Percentiles rank a stretch among this genome's conserved stretches.
These are phyloP conservation scores for Macrotrachela quadricornifera DNA, from an alignment of 1,140 invertebrate species.

Conservation along the genomic window DNA sequence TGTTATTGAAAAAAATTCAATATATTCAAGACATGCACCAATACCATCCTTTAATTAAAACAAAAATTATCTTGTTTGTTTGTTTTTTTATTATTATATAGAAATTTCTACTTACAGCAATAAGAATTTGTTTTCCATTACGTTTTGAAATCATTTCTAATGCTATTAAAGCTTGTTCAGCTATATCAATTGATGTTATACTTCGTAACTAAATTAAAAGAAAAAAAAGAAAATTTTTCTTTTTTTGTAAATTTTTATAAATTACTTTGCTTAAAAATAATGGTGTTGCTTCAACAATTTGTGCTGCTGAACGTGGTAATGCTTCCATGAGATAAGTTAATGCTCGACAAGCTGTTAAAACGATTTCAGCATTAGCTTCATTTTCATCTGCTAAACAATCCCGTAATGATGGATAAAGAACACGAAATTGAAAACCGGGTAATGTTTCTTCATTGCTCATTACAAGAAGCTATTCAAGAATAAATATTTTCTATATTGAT, in stretches of 20 bases:
- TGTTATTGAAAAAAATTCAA: conserved; percentile 83
- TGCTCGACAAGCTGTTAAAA: conserved; percentile 93
- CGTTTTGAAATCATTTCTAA: conserved; percentile 83
- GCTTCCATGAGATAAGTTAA: conserved; percentile 99
- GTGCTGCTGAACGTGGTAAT: conserved; percentile 72
- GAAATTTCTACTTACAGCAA: conserved; percentile 41
- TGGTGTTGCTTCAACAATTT: conserved; percentile 85
- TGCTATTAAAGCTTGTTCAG: conserved; percentile 82
- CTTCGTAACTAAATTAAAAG: too few relatives aligned
- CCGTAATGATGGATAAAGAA: conserved; percentile 53
- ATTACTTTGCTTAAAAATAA: conserved; percentile 48
- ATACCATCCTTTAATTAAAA: conserved; percentile 35
- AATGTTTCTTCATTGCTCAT: conserved; percentile 99
- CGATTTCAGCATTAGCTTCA: conserved; percentile 81
- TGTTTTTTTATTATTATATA: too few relatives aligned
- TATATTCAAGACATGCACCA: conserved; percentile 71
- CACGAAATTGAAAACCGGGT: conserved; percentile 86
- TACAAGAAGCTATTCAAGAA: conserved; percentile 40
- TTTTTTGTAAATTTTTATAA: conserved; percentile 88
- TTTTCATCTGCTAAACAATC: conserved; percentile 41
- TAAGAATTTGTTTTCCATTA: conserved; percentile 82
- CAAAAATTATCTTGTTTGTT: too few relatives aligned
- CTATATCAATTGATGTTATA: conserved; percentile 37
- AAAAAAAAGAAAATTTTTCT: too few relatives aligned
- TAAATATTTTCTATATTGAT: too few relatives aligned